Evolutionary conservation across 2,113 vertebrate genomes (phyloP).

Genomic region (human): GRCh38 chr3:197171001-197171500

Average conservation of each 20-base stretch:
- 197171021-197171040: not conserved
- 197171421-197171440: not conserved
- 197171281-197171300: conserved; percentile 31
- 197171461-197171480: conserved; percentile 50
- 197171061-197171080: conserved; percentile 47
- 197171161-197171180: not conserved
- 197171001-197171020: not conserved
- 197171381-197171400: not conserved
- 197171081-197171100: conserved; percentile 50
- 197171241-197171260: conserved; percentile 10
- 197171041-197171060: conserved; percentile 4
- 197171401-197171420: conserved; percentile 2
- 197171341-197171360: not conserved
- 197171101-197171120: not conserved
- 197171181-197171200: conserved; percentile 35
- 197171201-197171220: conserved; percentile 45
- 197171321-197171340: conserved; percentile 22
- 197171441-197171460: conserved; percentile 19
- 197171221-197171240: conserved; percentile 16
- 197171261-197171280: not conserved
- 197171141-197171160: not conserved
- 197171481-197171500: conserved; percentile 15
- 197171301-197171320: conserved; percentile 20
- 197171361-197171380: not conserved
- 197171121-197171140: conserved; percentile 57